These are phyloP conservation scores for Lasioglossum oenotherae DNA, from an alignment of 2,888 invertebrate species.

Conservation along the genomic window DNA sequence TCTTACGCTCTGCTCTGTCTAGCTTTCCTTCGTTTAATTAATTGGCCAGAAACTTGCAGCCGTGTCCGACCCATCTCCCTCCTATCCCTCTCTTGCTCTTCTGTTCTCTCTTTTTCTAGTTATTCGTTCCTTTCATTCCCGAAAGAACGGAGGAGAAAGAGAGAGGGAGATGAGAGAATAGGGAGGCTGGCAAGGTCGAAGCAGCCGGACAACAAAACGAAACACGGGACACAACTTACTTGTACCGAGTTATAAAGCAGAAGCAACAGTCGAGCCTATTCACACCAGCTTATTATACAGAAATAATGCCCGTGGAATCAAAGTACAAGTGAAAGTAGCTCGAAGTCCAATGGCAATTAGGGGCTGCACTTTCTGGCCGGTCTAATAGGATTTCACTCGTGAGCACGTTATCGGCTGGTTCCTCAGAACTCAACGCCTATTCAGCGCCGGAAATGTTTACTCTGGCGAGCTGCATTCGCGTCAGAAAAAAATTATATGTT, in stretches of 20 bases:
- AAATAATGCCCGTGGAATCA: slow-evolving; percentile 76
- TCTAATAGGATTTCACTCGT: slow-evolving; percentile 1
- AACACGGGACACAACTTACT: slow-evolving; percentile 75
- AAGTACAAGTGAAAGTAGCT: slow-evolving; percentile 51
- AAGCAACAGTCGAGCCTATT: slow-evolving; percentile 77
- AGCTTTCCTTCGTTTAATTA: slow-evolving; percentile 73
- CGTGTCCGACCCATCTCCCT: slow-evolving; percentile 60
- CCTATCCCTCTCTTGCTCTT: background rate
- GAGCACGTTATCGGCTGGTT: background rate
- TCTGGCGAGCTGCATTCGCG: background rate
- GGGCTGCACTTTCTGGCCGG: background rate
- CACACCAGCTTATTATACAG: slow-evolving; percentile 78
- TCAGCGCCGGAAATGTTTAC: background rate
- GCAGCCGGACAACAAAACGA: slow-evolving; percentile 73
- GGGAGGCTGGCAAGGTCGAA: slow-evolving; percentile 15
- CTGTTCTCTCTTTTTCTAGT: slow-evolving; percentile 57
- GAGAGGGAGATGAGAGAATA: background rate
- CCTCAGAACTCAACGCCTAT: background rate
- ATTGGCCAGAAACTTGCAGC: slow-evolving; percentile 75
- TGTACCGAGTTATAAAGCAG: slow-evolving; percentile 75
- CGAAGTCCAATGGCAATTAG: slow-evolving; percentile 4
- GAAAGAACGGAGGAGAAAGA: slow-evolving; percentile 22
- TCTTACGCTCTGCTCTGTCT: slow-evolving; percentile 50
- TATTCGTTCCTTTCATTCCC: slow-evolving; percentile 73
- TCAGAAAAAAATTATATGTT: too few relatives aligned